Percentiles rank a stretch among this genome's conserved stretches.
Conservation (phyloP, 2,888 invertebrate genomes). For the Morpho achilles region DNA sequence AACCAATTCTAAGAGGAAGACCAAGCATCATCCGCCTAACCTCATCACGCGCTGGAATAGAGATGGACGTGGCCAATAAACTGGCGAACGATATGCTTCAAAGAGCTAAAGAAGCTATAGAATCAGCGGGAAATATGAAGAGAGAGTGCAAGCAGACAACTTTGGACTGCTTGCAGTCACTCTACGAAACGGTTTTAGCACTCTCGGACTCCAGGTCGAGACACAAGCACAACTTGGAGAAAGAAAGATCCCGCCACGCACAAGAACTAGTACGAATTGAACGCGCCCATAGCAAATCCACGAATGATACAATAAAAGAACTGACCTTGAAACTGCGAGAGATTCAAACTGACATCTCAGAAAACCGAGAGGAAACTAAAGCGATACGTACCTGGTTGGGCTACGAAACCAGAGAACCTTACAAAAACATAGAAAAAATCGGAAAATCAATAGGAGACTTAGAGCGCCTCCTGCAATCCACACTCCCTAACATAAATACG, state of each 20-base stretch:
- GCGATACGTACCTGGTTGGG: neutral
- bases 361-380: neutral
- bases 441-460: no score
- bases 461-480: no score
- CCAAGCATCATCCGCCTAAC: neutral
- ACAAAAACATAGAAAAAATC: neutral
- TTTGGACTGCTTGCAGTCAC: neutral
- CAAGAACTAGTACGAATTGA: no score
- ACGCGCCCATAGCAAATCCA: no score
- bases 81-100: neutral
- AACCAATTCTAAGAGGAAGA: neutral
- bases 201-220: neutral
- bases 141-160: neutral
- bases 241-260: no score
- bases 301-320: no score
- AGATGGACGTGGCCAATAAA: neutral
- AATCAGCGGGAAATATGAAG: neutral
- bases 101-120: neutral
- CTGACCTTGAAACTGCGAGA: no score
- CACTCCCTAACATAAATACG: no score
- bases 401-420: neutral
- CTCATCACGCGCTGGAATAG: neutral
- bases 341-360: no score
- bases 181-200: neutral
- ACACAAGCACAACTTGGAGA: no score